phyloP scores from a whole-genome alignment of 2,113 vertebrate species.

The Heloderma charlesbogerti region DNA sequence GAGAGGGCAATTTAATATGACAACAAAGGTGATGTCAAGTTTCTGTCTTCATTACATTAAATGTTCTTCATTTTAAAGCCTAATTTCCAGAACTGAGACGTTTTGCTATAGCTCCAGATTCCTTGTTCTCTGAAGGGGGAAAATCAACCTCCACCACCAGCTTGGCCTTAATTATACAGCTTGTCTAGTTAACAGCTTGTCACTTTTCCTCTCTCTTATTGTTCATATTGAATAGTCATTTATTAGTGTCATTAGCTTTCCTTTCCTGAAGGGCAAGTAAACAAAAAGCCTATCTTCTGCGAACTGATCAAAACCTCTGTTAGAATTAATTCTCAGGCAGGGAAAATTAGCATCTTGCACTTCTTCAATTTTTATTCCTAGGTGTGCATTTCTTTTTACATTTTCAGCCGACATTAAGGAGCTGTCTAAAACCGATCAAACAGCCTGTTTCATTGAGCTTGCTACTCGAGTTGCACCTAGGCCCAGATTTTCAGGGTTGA shows the following conservation, averaged over 20 bases:
- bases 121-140: background rate
- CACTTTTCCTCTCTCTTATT: conserved; percentile 38
- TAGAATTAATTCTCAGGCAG: conserved; percentile 10
- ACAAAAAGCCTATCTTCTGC: conserved; percentile 41
- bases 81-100: conserved; percentile 16
- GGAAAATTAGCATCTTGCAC: conserved; percentile 8
- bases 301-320: conserved; percentile 42
- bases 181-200: conserved; percentile 46
- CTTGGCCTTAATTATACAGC: conserved; percentile 43
- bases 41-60: background rate
- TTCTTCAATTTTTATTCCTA: background rate
- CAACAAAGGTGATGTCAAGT: background rate
- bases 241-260: conserved; percentile 50
- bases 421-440: background rate
- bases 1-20: conserved; percentile 8
- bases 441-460: background rate
- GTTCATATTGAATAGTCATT: conserved; percentile 47
- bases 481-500: background rate
- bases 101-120: conserved; percentile 34
- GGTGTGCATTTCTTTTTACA: background rate
- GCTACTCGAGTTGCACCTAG: background rate
- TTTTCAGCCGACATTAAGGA: background rate
- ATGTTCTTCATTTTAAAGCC: conserved; percentile 11
- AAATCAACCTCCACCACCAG: conserved; percentile 10
- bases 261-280: conserved; percentile 49